Conservation (phyloP, 2,113 vertebrate species). For the Thermophis baileyi region DNA sequence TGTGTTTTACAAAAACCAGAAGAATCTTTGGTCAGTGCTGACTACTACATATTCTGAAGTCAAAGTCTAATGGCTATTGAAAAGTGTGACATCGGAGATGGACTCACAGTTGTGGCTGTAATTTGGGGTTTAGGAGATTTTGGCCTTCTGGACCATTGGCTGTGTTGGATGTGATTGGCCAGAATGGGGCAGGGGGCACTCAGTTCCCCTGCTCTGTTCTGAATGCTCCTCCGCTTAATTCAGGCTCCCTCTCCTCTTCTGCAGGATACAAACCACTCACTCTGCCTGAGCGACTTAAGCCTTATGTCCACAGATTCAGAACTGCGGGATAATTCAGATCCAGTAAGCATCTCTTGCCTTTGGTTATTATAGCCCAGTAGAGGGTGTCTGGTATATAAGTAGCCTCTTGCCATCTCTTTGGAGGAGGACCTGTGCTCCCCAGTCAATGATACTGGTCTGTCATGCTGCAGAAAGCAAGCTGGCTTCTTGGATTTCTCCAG, state of each 20-base stretch:
- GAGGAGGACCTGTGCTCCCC: slow-evolving; percentile 1
- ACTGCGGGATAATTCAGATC: slow-evolving; percentile 83
- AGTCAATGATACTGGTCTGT: not conserved
- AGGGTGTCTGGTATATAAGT: no score
- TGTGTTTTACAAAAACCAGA: not conserved
- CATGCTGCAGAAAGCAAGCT: not conserved
- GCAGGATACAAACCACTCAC: slow-evolving; percentile 94
- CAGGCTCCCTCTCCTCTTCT: slow-evolving; percentile 32
- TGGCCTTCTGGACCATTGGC: not conserved
- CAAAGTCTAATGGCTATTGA: not conserved
- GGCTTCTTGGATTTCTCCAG: not conserved
- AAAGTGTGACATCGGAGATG: not conserved
- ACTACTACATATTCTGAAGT: not conserved
- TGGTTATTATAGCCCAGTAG: rapidly evolving
- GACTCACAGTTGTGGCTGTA: not conserved
- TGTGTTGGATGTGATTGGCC: not conserved
- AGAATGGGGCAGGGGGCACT: not conserved
- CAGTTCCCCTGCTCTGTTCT: not conserved
- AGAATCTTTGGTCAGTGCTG: not conserved
- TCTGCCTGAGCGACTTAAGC: slow-evolving; percentile 95
- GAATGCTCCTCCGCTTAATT: not conserved
- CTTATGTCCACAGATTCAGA: slow-evolving; percentile 95
- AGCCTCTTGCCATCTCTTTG: not conserved
- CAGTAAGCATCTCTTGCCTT: slow-evolving; percentile 74
- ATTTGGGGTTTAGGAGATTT: not conserved